Base-by-base conservation (phyloP, 2,113 vertebrate species). In the Pyrgilauda ruficollis region DNA sequence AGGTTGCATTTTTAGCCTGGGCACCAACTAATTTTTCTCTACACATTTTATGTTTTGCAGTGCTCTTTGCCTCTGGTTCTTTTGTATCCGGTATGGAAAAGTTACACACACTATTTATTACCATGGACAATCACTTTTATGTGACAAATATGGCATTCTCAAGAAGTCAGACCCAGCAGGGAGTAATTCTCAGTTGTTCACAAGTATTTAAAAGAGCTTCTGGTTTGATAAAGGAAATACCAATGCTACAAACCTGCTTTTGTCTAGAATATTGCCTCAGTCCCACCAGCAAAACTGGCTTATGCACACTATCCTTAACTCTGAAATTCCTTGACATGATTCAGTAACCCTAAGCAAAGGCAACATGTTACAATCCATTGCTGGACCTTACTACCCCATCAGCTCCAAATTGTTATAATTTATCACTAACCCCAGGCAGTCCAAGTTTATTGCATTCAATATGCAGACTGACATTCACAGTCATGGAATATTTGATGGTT, bases 261-360 rank as follows among this genome's bases (percentile, higher is more conserved):
- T 67, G 19, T 46, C 55, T 63, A 78, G 35, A 0, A 0, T 3
- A 2, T 27, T 89, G 30, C 41, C n/a, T 81, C 72, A 43, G 10
- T 55, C 67, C 50, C 68, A 62, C 52, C 10, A 64, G 43, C 46
- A 86, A 79, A 91, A 90, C 30, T 77, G 55, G 17, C 44, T 93
- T 37, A 61, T 61, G 69, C 6, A 35, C 56, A 61, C 62, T 89
- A 74, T 35, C 53, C 84, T 72, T 84, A 39, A 43, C 23, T 89
- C 27, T 28, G 23, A 79, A 92, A 79, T 68, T 69, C 35, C 67
- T 66, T 85, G 46, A 59, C 55, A 52, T 58, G 67, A 87, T 80
- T 87, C 63, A 67, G 59, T 69, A 95, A 80, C 59, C 46, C 67
- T 83, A 85, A 74, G 39, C n/a, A 95, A 93, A 81, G 89, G 61